phyloP scores from a whole-genome alignment of 1,140 invertebrate species.

The Trichonephila inaurata region DNA sequence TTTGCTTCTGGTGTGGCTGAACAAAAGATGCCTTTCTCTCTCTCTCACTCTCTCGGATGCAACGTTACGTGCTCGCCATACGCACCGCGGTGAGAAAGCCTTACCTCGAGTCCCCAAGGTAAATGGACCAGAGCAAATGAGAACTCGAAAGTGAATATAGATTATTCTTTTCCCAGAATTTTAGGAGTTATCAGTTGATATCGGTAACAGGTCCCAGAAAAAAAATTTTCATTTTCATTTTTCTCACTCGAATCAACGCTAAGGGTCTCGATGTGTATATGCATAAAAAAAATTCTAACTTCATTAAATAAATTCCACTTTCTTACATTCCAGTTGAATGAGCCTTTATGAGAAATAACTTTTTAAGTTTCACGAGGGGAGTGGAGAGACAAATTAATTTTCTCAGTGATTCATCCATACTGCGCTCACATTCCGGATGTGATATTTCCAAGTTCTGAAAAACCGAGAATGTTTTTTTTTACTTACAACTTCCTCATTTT shows the following conservation, averaged over 20 bases:
- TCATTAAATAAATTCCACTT: too few relatives aligned
- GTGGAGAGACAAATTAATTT: too few relatives aligned
- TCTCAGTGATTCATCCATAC: too few relatives aligned
- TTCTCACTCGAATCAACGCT: too few relatives aligned
- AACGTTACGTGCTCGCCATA: slow-evolving; percentile 36
- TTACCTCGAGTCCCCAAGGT: not conserved
- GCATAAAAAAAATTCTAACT: too few relatives aligned
- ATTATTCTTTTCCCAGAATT: not conserved
- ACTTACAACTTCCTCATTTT: too few relatives aligned
- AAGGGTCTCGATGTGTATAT: too few relatives aligned
- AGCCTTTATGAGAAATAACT: not conserved
- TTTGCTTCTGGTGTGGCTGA: slow-evolving; percentile 2
- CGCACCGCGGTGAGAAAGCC: not conserved
- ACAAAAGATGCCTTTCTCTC: slow-evolving; percentile 50
- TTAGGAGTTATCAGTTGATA: too few relatives aligned
- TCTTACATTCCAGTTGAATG: not conserved
- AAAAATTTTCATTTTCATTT: not conserved
- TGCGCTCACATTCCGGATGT: too few relatives aligned
- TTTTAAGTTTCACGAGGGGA: too few relatives aligned
- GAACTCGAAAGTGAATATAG: not conserved
- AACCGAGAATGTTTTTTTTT: too few relatives aligned
- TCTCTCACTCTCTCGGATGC: not conserved
- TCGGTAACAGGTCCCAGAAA: not conserved
- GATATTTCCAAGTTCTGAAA: too few relatives aligned
- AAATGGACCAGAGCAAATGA: slow-evolving; percentile 4